A percentile compares a stretch with the other conserved stretches of the same genome.
Conservation (phyloP, 2,113 vertebrate species). For the Coptodon rendalli region DNA sequence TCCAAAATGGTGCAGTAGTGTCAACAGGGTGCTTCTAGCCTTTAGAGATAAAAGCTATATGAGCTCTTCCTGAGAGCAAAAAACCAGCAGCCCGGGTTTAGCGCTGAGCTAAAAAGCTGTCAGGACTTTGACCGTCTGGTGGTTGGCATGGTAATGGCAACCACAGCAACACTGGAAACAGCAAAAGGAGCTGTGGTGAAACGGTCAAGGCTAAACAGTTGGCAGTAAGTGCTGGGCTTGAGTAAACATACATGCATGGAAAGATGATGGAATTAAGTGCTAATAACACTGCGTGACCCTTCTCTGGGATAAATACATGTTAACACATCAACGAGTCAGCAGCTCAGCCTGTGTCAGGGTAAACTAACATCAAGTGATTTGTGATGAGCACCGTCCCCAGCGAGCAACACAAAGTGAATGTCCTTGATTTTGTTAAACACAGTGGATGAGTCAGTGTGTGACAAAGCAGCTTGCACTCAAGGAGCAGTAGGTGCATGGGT, state of each 20-base stretch:
- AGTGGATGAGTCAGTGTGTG: neutral
- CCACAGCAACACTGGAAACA: constrained; percentile 14
- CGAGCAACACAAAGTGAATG: neutral
- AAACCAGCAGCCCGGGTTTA: neutral
- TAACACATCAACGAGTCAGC: neutral
- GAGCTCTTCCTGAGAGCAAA: neutral
- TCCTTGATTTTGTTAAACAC: neutral
- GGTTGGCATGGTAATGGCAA: constrained; percentile 43
- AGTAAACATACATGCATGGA: neutral
- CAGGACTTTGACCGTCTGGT: constrained; percentile 43
- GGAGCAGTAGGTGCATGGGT: neutral
- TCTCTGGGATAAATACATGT: neutral
- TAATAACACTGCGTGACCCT: neutral
- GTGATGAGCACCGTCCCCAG: neutral
- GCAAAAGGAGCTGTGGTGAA: constrained; percentile 3
- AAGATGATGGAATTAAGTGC: neutral
- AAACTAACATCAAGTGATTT: neutral
- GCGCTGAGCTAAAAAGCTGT: neutral
- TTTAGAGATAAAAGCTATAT: neutral
- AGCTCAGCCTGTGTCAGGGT: neutral
- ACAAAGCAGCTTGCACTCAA: neutral
- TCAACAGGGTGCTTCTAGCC: neutral
- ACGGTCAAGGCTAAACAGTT: constrained; percentile 17
- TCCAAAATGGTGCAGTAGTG: neutral
- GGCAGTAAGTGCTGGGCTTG: neutral